Percentiles rank a stretch among this genome's conserved stretches.
Conservation (phyloP, 2,888 invertebrate species). For the Eilema sororculum region DNA sequence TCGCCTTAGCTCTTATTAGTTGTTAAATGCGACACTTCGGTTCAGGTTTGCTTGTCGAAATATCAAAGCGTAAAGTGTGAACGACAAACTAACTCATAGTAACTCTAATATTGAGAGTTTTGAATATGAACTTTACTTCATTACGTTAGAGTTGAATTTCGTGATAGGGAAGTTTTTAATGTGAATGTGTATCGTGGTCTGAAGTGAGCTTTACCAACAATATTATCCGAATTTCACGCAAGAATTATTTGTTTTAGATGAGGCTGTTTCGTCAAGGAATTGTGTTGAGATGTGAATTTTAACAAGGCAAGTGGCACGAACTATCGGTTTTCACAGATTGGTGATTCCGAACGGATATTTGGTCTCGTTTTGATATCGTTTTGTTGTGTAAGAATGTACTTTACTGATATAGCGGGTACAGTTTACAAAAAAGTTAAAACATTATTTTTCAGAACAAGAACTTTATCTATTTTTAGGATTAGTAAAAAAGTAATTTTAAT, state of each 20-base stretch:
- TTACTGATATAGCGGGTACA: not conserved
- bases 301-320: constrained; percentile 72
- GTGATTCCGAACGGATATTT: constrained; percentile 51
- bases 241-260: constrained; percentile 80
- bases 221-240: constrained; percentile 78
- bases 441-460: not conserved
- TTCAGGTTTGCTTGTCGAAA: constrained; percentile 62
- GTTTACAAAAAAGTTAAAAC: constrained; percentile 9
- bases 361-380: constrained; percentile 61
- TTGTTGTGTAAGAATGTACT: constrained; percentile 30
- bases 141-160: constrained; percentile 24
- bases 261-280: constrained; percentile 65
- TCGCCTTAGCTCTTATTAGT: constrained; percentile 62
- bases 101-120: not conserved
- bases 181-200: constrained; percentile 34
- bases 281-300: constrained; percentile 75
- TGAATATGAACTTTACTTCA: constrained; percentile 20
- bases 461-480: not conserved
- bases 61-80: constrained; percentile 69
- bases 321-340: constrained; percentile 67
- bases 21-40: constrained; percentile 73
- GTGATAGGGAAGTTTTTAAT: not conserved
- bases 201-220: constrained; percentile 65
- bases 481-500: not conserved
- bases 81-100: constrained; percentile 23